Conservation (phyloP, 2,113 vertebrate species). For the Pygoscelis antarcticus region DNA sequence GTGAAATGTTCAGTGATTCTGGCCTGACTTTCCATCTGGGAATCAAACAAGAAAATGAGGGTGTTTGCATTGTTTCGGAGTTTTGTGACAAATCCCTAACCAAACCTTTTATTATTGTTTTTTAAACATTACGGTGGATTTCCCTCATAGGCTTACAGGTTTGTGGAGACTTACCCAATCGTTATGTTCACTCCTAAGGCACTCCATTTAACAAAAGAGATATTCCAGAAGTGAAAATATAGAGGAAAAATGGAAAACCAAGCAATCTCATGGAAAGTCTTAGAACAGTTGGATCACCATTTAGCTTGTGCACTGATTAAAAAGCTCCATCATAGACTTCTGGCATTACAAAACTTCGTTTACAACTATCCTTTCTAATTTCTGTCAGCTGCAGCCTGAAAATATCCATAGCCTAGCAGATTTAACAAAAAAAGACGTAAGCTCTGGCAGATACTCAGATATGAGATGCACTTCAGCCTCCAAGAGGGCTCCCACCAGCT, state of each 20-base stretch:
- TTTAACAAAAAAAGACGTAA: neutral
- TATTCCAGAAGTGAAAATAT: neutral
- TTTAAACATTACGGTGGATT: neutral
- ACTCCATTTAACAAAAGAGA: neutral
- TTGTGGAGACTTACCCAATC: neutral
- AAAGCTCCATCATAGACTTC: neutral
- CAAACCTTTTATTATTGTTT: neutral
- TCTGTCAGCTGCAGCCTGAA: conserved; percentile 24
- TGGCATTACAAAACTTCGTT: neutral
- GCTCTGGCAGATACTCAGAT: neutral
- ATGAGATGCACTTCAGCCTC: neutral
- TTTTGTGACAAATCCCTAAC: neutral
- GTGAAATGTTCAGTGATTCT: conserved; percentile 35
- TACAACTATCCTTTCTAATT: conserved; percentile 22
- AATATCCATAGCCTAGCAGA: neutral
- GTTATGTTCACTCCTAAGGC: neutral
- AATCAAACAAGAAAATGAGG: neutral
- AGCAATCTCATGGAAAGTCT: neutral
- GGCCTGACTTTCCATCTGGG: neutral
- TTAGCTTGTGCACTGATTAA: neutral
- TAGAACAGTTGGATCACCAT: neutral
- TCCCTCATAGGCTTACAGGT: neutral
- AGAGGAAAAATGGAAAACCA: neutral
- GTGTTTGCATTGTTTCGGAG: neutral
- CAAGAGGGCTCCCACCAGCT: neutral